Evolutionary conservation across 2,797 vertebrate species (phyloP), one percentile per base, ranked within the genome.

Genomic region (Cuniculus paca): DNA sequence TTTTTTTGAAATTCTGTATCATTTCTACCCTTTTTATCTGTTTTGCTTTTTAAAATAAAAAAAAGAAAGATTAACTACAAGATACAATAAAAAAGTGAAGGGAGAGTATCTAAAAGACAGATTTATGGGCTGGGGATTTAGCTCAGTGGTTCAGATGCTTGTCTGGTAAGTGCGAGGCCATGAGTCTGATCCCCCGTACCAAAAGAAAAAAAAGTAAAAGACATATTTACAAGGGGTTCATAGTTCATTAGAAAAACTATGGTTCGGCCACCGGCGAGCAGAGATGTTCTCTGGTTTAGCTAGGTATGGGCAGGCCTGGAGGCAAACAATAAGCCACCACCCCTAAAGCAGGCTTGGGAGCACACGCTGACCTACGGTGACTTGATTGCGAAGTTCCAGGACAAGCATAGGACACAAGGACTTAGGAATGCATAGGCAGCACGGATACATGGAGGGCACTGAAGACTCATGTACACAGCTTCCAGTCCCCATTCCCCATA

Each of bases 311-410:
- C 24, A 54, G 68, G 48, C 28, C 75, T 56, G 17, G 63, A 70
- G 42, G 8, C n/a, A 72, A 52, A 34, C 31, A 54, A 7, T 2
- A 68, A 2, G 12, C 24, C 14, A 56, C 19, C 9, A 72, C 60
- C 54, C 26, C 61, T 54, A 74, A 45, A 10, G 6, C 39, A 65
- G 17, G 12, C 22, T 4, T 28, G n/a, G 1, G 8, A 16, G 13
- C 6, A 3, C 3, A 19, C 1, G 1, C 19, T 16, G 20, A 31
- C 17, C 5, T 12, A 26, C 0, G 9, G 52, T 50, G 28, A 13
- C 26, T 52, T n/a, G 48, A 8, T 42, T 39, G 7, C 75, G 31
- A 39, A 14, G 26, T 60, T 6, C 13, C 52, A 58, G 4, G 34
- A n/a, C n/a, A n/a, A n/a, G n/a, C 20, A 50, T 0, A 19, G 6